Conservation (phyloP, 2,888 invertebrate genomes). For the Hylaea fasciaria region DNA sequence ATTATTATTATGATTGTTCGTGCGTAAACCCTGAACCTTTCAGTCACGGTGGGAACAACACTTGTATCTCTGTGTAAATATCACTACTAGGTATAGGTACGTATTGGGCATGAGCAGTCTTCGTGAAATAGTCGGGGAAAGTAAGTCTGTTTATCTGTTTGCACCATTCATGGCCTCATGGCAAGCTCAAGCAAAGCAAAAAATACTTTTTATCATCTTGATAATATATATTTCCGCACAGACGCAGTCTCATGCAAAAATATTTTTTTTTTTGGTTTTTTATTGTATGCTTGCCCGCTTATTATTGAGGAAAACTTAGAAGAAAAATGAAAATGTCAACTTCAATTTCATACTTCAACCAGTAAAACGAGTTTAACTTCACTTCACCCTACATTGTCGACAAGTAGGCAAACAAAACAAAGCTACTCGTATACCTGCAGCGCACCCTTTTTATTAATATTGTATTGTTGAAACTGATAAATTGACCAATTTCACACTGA, state of each 20-base stretch:
- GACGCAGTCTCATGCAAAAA: too few species aligned
- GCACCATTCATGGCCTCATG: too few species aligned
- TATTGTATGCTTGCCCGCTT: background rate
- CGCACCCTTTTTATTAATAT: conserved; percentile 39
- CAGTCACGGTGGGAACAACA: too few species aligned
- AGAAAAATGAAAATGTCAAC: conserved; percentile 2
- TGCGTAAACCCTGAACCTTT: too few species aligned
- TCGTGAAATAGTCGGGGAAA: too few species aligned
- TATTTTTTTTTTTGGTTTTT: background rate
- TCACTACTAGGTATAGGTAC: too few species aligned
- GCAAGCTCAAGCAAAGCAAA: too few species aligned
- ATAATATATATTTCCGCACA: background rate
- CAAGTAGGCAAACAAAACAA: conserved; percentile 3
- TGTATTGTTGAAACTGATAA: conserved; percentile 57
- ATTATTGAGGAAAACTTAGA: background rate
- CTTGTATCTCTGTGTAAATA: too few species aligned
- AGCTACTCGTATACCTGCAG: conserved; percentile 12
- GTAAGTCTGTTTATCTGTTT: too few species aligned
- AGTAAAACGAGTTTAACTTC: conserved; percentile 3
- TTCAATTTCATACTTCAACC: background rate
- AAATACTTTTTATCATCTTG: too few species aligned
- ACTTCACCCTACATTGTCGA: background rate
- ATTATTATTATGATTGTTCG: too few species aligned
- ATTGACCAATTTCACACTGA: conserved; percentile 58
- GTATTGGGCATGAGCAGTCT: too few species aligned